Evolutionary conservation across 37 sponge, comb jelly and placozoan species (phyloP).

Genomic region (Halichondria panicea): DNA sequence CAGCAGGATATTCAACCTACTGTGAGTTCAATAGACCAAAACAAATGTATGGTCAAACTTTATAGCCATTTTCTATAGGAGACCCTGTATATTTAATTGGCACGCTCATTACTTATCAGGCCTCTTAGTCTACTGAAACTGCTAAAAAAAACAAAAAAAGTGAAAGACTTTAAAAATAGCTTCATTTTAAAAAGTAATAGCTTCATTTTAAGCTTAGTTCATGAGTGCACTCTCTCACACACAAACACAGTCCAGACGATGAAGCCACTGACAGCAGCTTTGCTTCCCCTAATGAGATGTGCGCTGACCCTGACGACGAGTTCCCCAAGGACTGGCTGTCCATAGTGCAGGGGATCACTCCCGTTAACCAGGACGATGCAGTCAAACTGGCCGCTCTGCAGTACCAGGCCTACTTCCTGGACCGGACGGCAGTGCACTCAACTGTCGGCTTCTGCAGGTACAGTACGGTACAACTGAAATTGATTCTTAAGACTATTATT

Average conservation of each 20-base stretch:
- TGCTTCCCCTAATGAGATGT: not conserved
- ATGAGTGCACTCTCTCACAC: too few species aligned
- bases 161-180: too few species aligned
- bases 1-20: slow-evolving; percentile 63
- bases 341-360: slow-evolving; percentile 67
- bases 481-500: not conserved
- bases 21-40: slow-evolving; percentile 27
- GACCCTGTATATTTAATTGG: too few species aligned
- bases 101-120: too few species aligned
- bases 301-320: slow-evolving; percentile 7
- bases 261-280: not conserved
- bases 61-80: too few species aligned
- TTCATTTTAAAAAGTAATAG: too few species aligned
- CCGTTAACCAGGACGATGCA: slow-evolving; percentile 60
- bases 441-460: slow-evolving; percentile 71
- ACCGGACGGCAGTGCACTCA: slow-evolving; percentile 66
- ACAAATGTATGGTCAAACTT: too few species aligned
- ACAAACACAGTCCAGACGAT: not conserved
- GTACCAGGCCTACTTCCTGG: slow-evolving; percentile 83
- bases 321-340: slow-evolving; percentile 55
- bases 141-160: too few species aligned
- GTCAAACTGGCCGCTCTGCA: slow-evolving; percentile 76
- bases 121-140: too few species aligned
- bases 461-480: too few species aligned
- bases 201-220: too few species aligned